Conservation (phyloP, 2,797 vertebrate genomes). For the Eulemur rubriventer region DNA sequence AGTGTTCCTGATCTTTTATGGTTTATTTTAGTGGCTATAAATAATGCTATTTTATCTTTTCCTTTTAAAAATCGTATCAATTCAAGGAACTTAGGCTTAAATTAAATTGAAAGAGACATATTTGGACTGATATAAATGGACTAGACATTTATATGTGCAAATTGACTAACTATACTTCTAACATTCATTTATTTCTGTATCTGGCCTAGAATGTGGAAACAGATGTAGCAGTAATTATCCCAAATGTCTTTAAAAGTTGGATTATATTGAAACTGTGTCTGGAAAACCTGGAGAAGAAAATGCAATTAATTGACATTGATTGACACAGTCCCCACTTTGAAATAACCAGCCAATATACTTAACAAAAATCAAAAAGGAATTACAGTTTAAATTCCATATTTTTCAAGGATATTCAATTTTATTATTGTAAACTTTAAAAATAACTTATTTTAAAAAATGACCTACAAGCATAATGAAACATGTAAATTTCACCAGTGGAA, state of each 20-base stretch:
- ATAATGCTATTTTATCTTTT: constrained; percentile 19
- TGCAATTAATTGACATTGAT: not conserved
- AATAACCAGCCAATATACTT: not conserved
- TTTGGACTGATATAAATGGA: constrained; percentile 34
- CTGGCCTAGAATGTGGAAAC: constrained; percentile 22
- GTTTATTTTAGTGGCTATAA: constrained; percentile 1
- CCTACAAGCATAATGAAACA: not conserved
- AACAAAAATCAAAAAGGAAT: constrained; percentile 2
- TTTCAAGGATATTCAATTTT: constrained; percentile 24
- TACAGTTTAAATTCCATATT: not conserved
- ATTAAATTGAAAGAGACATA: constrained; percentile 50
- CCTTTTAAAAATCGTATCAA: not conserved
- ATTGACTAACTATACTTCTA: constrained; percentile 49
- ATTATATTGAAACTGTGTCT: constrained; percentile 9
- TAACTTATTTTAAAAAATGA: not conserved
- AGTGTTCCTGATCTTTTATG: not conserved
- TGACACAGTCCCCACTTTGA: not conserved
- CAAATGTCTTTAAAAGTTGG: constrained; percentile 43
- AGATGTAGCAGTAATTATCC: constrained; percentile 33
- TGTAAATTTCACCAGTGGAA: not conserved
- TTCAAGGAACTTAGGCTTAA: constrained; percentile 19
- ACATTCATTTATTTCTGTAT: constrained; percentile 51
- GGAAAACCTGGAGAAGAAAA: constrained; percentile 18
- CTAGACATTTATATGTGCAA: constrained; percentile 41
- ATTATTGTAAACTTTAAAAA: constrained; percentile 15